Conservation (phyloP, 2,888 invertebrate genomes). For the Andrena flavipes region DNA sequence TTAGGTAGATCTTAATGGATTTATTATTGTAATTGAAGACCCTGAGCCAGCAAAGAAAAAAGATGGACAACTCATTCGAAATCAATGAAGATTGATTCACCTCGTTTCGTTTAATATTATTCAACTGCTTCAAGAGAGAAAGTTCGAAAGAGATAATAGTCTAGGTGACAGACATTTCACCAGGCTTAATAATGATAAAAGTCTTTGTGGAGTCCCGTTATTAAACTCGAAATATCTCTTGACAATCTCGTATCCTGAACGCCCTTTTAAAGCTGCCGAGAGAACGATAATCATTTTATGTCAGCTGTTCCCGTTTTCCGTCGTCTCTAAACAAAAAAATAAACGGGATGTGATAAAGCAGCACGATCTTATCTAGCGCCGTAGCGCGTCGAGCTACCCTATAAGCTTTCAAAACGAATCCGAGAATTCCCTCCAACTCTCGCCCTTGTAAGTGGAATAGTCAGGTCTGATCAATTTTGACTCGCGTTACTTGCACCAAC, state of each 20-base stretch:
- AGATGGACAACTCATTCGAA: background rate
- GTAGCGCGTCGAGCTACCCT: background rate
- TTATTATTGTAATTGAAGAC: too few relatives aligned
- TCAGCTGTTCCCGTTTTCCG: background rate
- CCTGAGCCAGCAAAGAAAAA: background rate
- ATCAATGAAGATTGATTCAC: too few relatives aligned
- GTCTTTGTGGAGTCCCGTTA: background rate
- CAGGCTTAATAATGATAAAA: background rate
- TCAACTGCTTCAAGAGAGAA: too few relatives aligned
- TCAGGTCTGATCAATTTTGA: conserved; percentile 28
- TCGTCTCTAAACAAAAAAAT: background rate
- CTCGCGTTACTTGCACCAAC: conserved; percentile 15
- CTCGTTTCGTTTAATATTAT: too few relatives aligned
- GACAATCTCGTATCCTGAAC: background rate
- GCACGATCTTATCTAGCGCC: conserved; percentile 4
- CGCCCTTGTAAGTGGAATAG: conserved; percentile 9
- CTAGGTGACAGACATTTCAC: background rate
- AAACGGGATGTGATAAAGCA: background rate
- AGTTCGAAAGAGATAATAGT: too few relatives aligned
- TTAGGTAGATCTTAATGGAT: too few relatives aligned
- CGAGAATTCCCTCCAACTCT: conserved; percentile 10
- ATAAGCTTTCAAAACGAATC: conserved; percentile 26
- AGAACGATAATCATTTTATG: background rate
- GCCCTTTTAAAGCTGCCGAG: background rate
- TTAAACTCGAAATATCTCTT: background rate